A percentile compares a stretch with the other conserved stretches of the same genome.
Conservation (phyloP, 2,113 vertebrate genomes). For the Dromaius novaehollandiae region DNA sequence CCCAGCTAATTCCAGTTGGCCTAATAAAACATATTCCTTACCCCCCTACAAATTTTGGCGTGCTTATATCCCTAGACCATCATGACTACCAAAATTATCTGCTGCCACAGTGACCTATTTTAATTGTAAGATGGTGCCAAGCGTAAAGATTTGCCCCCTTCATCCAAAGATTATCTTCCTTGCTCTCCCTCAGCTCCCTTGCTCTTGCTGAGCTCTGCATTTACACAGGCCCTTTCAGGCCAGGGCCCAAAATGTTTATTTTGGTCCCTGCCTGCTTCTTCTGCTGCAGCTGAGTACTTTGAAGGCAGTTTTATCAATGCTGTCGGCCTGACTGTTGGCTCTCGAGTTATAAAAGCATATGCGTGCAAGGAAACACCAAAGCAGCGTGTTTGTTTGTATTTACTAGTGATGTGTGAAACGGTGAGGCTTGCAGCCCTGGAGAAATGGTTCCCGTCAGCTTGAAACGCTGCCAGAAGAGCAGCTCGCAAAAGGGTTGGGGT, state of each 20-base stretch:
- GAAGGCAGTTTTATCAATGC: neutral
- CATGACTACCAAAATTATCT: neutral
- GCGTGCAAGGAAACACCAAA: neutral
- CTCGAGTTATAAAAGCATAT: neutral
- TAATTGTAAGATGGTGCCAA: neutral
- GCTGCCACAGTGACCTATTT: neutral
- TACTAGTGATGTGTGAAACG: neutral
- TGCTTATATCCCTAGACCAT: neutral
- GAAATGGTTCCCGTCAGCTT: neutral
- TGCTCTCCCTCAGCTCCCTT: neutral
- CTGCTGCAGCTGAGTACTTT: neutral
- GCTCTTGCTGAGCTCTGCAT: neutral
- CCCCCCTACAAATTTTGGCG: neutral
- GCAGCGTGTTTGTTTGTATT: neutral
- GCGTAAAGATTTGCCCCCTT: neutral
- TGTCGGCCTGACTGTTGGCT: neutral
- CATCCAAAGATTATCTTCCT: neutral
- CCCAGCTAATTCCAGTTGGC: neutral
- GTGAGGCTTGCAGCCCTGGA: neutral
- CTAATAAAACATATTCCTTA: neutral
- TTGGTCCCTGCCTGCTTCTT: neutral
- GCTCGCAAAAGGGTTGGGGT: neutral
- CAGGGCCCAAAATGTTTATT: neutral
- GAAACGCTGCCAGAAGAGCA: neutral
- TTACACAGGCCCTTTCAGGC: neutral